These are phyloP conservation scores for Pseudotriccus pelzelni DNA, from an alignment of 2,797 vertebrate species.

Conservation along the genomic window DNA sequence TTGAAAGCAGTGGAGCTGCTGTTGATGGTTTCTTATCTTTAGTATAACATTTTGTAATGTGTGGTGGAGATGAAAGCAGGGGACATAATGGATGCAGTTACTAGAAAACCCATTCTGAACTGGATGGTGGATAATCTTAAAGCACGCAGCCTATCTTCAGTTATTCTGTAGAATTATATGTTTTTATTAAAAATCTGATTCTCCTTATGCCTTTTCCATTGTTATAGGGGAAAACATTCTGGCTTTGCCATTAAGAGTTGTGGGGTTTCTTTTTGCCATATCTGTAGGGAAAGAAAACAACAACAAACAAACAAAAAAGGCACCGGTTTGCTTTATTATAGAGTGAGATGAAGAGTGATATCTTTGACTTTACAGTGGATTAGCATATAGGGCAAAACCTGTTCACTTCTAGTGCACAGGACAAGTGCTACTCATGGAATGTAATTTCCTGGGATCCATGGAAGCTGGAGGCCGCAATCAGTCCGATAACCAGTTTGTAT, in stretches of 20 bases:
- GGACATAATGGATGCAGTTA: neutral
- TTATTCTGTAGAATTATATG: neutral
- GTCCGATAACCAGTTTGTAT: neutral
- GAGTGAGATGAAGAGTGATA: neutral
- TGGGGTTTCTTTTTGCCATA: neutral
- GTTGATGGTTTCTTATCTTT: slow-evolving; percentile 32
- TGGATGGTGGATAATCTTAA: neutral
- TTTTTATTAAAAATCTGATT: neutral
- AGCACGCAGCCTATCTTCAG: neutral
- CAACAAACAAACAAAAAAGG: neutral
- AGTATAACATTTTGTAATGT: neutral
- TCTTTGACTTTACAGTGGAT: neutral
- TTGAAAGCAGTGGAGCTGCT: neutral
- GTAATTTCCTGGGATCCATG: neutral
- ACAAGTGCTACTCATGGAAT: neutral
- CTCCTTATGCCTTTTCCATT: neutral
- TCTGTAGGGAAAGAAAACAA: neutral
- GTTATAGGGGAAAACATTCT: neutral
- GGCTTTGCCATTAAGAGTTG: neutral
- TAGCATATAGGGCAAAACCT: neutral
- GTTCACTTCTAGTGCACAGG: neutral
- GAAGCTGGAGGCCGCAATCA: neutral
- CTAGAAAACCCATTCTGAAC: neutral
- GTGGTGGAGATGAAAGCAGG: slow-evolving; percentile 23
- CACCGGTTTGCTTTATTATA: neutral